Conservation (phyloP, 2,113 vertebrate genomes). For the Chroicocephalus ridibundus region DNA sequence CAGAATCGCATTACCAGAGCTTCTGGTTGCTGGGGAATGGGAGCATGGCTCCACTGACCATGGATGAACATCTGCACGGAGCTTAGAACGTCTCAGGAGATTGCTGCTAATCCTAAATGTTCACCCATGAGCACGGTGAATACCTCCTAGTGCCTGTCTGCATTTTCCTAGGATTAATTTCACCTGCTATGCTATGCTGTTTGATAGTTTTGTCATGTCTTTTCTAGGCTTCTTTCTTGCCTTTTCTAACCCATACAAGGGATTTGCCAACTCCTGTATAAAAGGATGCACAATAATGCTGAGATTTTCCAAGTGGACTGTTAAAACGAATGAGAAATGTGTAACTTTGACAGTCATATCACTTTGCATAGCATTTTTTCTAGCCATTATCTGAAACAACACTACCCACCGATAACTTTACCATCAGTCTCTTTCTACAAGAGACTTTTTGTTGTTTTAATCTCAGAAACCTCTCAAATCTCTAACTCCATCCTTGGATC, state of each 20-base stretch:
- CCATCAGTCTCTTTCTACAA: background rate
- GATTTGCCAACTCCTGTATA: background rate
- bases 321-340: background rate
- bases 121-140: background rate
- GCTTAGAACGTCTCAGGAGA: background rate
- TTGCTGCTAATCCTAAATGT: background rate
- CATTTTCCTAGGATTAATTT: background rate
- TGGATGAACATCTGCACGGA: background rate
- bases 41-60: background rate
- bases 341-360: background rate
- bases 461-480: background rate
- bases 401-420: background rate
- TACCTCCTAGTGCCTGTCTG: background rate
- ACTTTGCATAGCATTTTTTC: background rate
- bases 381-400: background rate
- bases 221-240: background rate
- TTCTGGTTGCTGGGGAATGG: background rate
- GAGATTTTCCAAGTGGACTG: background rate
- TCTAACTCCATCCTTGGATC: background rate
- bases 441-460: background rate
- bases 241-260: background rate
- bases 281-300: background rate
- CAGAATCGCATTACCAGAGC: background rate
- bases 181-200: background rate
- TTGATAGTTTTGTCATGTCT: background rate